Evolutionary conservation across 2,888 invertebrate species (phyloP).

Genomic region (Polyommatus icarus): DNA sequence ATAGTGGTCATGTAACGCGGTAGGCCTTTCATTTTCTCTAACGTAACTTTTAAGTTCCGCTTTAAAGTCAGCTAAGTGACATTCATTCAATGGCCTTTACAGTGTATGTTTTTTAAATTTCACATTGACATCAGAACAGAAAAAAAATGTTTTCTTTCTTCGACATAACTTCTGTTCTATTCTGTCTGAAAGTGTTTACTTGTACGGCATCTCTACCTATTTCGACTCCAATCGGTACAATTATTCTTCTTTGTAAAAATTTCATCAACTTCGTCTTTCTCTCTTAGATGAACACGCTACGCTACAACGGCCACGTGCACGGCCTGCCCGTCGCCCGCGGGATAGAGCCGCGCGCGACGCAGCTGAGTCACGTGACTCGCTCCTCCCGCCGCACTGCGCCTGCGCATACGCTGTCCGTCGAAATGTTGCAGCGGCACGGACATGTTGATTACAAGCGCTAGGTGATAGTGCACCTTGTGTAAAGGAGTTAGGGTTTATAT

Average conservation of each 20-base stretch:
- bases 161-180: no score
- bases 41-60: background rate
- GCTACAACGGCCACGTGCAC: constrained; percentile 59
- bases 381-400: constrained; percentile 69
- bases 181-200: no score
- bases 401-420: constrained; percentile 64
- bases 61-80: no score
- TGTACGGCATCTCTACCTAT: no score
- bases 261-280: background rate
- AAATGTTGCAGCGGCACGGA: constrained; percentile 69
- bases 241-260: background rate
- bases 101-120: no score
- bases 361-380: constrained; percentile 65
- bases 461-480: background rate
- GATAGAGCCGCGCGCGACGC: constrained; percentile 61
- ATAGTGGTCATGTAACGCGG: no score
- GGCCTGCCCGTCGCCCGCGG: constrained; percentile 47
- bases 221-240: no score
- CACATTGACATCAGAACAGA: no score
- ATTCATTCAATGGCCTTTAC: no score
- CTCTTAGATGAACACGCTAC: constrained; percentile 63
- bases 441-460: constrained; percentile 66
- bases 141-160: no score
- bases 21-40: no score
- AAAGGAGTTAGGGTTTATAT: background rate